Conservation (phyloP, 2,888 invertebrate species). For the Marronus borbonicus region DNA sequence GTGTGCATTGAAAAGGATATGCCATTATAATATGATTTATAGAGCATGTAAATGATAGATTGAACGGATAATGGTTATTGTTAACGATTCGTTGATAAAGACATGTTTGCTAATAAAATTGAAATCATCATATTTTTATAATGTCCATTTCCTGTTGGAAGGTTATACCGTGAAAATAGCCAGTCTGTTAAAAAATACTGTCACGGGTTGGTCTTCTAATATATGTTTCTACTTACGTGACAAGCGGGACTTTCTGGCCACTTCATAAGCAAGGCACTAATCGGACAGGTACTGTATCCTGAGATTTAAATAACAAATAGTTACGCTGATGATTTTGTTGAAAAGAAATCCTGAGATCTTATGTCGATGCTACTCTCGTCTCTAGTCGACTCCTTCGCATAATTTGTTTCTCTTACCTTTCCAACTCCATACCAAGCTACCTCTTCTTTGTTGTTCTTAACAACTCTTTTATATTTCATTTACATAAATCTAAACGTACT, state of each 20-base stretch:
- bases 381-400: too few species aligned
- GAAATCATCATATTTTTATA: not conserved
- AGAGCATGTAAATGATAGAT: slow-evolving; percentile 6
- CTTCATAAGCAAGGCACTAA: not conserved
- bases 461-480: too few species aligned
- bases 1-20: not conserved
- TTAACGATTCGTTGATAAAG: not conserved
- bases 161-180: not conserved
- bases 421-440: too few species aligned
- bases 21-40: slow-evolving; percentile 4
- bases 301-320: not conserved
- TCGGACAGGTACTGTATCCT: not conserved
- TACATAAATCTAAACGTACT: too few species aligned
- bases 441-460: too few species aligned
- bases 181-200: not conserved
- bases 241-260: too few species aligned
- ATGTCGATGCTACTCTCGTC: not conserved
- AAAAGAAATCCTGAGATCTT: not conserved
- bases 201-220: not conserved
- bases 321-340: not conserved
- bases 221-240: too few species aligned
- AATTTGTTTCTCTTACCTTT: too few species aligned
- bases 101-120: not conserved
- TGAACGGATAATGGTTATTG: not conserved
- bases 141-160: not conserved